Base-by-base conservation (phyloP, 2,888 invertebrate species). In the Mycogona germanica region DNA sequence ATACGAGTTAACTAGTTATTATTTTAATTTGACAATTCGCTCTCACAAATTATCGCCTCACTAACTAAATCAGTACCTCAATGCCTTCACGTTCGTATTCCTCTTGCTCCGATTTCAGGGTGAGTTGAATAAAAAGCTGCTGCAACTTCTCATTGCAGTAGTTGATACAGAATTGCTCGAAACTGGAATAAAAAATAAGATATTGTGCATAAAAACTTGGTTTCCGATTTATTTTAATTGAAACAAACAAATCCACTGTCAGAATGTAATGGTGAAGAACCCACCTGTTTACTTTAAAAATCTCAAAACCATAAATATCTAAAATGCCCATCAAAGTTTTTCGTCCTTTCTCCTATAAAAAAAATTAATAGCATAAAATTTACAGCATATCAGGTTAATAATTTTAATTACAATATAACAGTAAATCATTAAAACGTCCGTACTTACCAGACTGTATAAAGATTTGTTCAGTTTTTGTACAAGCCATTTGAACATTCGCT, bases 131-230 rank as follows among this genome's bases (percentile, higher is more conserved):
- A 71, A 93, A 93, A 57, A 93, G 73, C 70, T 93, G 92, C 68
- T 93, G 92, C 57, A 93, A 76, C 70, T 93, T 93, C 72, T 93
- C 92, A 68, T 93, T 93, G 70, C 92, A 93, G 73, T 86, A 92
- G 73, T 93, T 93, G 59, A 93, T 93, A 73, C 92, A 92, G 68
- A 93, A 86, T 71, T 93, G 92, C 69, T 86, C 85, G 68, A 86
- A 86, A 65, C 84, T 84, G 65, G 56, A 68, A 66, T 55, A 51
- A 49, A 50, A 35, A 17, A 12, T 5, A 30, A 19, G 5, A 7
- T 19, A 5, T 9, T 30, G n/a, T 29, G 17, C 14, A 6, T 25
- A 30, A 30, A 14, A 29, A 30, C 29, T 46, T 46, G 17, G 29
- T 26, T 9, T 29, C 9, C 17, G 7, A 26, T 28, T 25, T 19